phyloP scores from a whole-genome alignment of 2,797 vertebrate genomes.

The Eurystomus glaucurus region DNA sequence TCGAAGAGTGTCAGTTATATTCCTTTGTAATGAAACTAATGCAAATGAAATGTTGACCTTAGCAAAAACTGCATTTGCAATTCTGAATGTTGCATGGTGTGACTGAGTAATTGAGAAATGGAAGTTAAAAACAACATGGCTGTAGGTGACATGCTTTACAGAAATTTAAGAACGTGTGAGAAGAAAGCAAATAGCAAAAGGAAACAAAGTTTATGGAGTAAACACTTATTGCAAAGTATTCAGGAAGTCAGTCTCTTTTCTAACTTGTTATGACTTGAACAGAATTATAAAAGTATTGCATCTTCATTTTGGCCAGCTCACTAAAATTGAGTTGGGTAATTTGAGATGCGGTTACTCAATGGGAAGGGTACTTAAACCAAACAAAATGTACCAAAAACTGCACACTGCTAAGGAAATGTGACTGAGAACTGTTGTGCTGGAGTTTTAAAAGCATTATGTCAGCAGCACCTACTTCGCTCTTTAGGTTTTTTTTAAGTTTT shows the following conservation, averaged over 20 bases:
- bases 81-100: neutral
- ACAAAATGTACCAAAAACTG: fast-evolving
- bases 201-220: neutral
- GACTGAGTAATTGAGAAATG: neutral
- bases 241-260: neutral
- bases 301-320: neutral
- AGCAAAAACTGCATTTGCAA: neutral
- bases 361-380: neutral
- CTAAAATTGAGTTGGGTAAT: neutral
- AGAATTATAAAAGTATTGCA: neutral
- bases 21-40: neutral
- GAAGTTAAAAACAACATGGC: neutral
- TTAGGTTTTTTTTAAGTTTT: neutral
- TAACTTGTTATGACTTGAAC: neutral
- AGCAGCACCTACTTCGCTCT: neutral
- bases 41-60: neutral
- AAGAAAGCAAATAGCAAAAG: neutral
- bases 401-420: neutral
- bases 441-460: neutral
- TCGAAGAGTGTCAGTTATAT: neutral
- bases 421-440: neutral
- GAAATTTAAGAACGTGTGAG: neutral
- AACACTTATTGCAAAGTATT: neutral
- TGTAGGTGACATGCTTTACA: neutral
- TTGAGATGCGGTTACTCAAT: neutral